Base-by-base conservation (phyloP, 92 coral and sea anemone species). In the Phenganax stokvisi region DNA sequence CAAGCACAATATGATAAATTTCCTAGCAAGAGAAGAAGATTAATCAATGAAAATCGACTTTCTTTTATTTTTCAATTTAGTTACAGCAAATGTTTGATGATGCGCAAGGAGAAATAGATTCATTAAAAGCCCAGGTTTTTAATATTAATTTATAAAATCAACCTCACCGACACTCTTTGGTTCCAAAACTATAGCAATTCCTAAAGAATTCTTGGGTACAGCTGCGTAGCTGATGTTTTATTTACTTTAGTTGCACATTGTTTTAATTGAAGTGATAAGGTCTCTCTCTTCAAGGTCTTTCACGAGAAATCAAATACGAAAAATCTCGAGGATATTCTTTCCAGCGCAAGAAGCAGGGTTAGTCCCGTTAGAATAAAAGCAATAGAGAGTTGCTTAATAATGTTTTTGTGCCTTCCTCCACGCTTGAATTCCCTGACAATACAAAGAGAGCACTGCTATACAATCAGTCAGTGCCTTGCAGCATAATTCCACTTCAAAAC, bases 331-430 rank as follows among this genome's bases (percentile, higher is more conserved):
- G 93, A 84, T 52, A 89, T 96, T 2, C 30, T 96, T 13, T 89
- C 99, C 31, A 86, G 89, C 77, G 89, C 89, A 76, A 89, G 99
- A 86, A 89, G 90, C 84, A 85, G 88, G 90, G 97, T 92, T 55
- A 78, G 69, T 53, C n/a, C 3, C 28, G 4, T 53, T 47, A 54
- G 13, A 70, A 12, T 60, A 56, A 47, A n/a, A n/a, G 10, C 25
- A 37, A 37, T 37, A 1, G 47, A 37, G 47, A 37, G 47, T 5
- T 5, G 47, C 47, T 37, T 37, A 37, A 20, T 20, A 20, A 20
- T 20, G 25, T 20, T 20, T 20, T 20, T 20, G 25, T 20, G 25
- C 0, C 25, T 20, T 20, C 25, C 25, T 20, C 25, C 25, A 20
- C 25, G 25, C 25, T 20, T 20, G 25, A 20, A 20, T 20, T 20